These are phyloP conservation scores for Brachypalpus laphriformis DNA, from an alignment of 2,888 invertebrate genomes.

Conservation along the genomic window DNA sequence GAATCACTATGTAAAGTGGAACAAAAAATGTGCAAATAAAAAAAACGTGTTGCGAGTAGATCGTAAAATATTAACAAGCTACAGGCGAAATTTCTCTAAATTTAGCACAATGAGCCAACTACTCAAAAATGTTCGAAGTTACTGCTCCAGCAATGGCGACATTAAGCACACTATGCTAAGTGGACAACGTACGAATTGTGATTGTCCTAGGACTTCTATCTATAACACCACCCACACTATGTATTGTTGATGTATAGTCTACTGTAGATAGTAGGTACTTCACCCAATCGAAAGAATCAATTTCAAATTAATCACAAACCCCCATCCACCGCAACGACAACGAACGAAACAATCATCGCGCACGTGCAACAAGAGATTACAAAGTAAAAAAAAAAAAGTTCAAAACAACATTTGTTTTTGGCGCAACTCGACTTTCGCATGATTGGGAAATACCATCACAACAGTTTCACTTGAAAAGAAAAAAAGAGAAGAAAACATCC, in stretches of 20 bases:
- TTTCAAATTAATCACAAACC: neutral
- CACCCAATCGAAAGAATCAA: neutral
- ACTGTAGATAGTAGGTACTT: slow-evolving; percentile 26
- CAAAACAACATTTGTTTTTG: slow-evolving; percentile 10
- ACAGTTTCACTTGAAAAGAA: neutral
- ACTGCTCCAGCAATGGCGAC: neutral
- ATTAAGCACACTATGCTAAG: neutral
- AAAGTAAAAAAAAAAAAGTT: neutral
- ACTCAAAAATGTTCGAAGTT: neutral
- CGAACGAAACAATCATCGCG: slow-evolving; percentile 6
- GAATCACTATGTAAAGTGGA: no score
- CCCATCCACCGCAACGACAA: neutral
- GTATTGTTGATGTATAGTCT: neutral
- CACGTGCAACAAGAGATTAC: neutral
- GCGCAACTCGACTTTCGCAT: slow-evolving; percentile 41
- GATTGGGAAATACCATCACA: slow-evolving; percentile 43
- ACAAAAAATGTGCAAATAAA: no score
- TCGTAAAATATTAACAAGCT: no score
- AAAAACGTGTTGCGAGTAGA: no score
- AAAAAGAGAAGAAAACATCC: neutral
- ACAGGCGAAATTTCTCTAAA: neutral
- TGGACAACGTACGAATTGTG: neutral
- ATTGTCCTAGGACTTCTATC: neutral
- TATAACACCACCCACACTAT: neutral
- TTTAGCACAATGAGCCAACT: neutral